These are phyloP conservation scores for Puma concolor DNA, from an alignment of 2,113 vertebrate genomes.

Conservation along the genomic window DNA sequence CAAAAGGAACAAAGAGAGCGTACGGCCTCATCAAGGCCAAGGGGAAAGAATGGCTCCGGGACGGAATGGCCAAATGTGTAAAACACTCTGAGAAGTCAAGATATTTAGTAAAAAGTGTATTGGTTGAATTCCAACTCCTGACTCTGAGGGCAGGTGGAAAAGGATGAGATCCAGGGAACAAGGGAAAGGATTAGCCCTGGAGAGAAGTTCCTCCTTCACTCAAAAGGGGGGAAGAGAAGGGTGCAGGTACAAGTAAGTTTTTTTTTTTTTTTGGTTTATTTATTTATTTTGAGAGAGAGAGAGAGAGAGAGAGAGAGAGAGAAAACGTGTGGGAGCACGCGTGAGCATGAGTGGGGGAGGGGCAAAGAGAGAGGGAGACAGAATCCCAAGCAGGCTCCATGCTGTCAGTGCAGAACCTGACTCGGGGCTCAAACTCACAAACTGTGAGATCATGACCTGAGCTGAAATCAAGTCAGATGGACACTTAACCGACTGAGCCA, in stretches of 20 bases:
- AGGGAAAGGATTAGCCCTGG: background rate
- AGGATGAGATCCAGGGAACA: background rate
- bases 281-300: too few relatives aligned
- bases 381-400: too few relatives aligned
- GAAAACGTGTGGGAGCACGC: too few relatives aligned
- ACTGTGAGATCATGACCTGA: too few relatives aligned
- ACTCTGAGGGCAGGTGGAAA: background rate
- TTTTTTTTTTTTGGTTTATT: too few relatives aligned
- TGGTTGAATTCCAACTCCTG: background rate
- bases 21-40: background rate
- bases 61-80: background rate
- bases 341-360: too few relatives aligned
- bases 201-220: background rate
- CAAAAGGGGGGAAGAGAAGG: background rate
- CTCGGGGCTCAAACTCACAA: too few relatives aligned
- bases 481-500: too few relatives aligned
- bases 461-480: too few relatives aligned
- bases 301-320: too few relatives aligned
- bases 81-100: background rate
- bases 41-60: background rate
- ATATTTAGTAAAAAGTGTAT: background rate
- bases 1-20: background rate
- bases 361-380: too few relatives aligned
- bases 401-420: too few relatives aligned
- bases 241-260: background rate